These are phyloP conservation scores for Cassiopea xamachana DNA, from an alignment of 30 jellyfish, hydroid and myxozoan species.

Conservation along the genomic window DNA sequence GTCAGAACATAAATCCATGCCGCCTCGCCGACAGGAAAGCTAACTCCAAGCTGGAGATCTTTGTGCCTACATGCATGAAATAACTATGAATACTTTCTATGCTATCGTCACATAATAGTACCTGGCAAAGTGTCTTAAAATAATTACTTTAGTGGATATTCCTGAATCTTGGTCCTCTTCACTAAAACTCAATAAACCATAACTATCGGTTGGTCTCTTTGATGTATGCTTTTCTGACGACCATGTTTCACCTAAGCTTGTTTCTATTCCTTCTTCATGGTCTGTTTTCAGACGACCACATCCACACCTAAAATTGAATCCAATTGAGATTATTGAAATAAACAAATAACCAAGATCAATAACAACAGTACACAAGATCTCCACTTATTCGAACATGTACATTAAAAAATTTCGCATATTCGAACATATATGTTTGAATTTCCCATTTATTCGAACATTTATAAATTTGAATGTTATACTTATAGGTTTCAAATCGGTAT, in stretches of 20 bases:
- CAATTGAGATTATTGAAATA: neutral
- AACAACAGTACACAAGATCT: neutral
- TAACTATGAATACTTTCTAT: neutral
- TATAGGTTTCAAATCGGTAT: too few relatives aligned
- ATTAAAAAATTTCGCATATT: too few relatives aligned
- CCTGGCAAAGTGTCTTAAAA: neutral
- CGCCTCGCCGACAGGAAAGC: too few relatives aligned
- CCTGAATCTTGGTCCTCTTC: neutral
- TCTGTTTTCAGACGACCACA: conserved; percentile 1
- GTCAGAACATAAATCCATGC: too few relatives aligned
- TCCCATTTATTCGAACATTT: too few relatives aligned
- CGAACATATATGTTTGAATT: too few relatives aligned
- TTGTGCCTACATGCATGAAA: too few relatives aligned
- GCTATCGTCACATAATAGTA: neutral
- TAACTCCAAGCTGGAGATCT: too few relatives aligned
- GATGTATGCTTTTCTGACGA: neutral
- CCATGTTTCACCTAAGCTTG: neutral
- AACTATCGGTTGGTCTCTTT: neutral
- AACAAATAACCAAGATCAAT: neutral
- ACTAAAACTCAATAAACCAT: neutral
- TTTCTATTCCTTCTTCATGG: neutral
- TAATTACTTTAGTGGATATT: neutral
- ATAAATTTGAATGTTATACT: too few relatives aligned
- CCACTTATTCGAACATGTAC: too few relatives aligned
- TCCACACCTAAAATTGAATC: neutral